Evolutionary conservation across 1,140 invertebrate species (phyloP), one percentile per base, ranked within the genome.

Genomic region (Drosophila prosaltans): DNA sequence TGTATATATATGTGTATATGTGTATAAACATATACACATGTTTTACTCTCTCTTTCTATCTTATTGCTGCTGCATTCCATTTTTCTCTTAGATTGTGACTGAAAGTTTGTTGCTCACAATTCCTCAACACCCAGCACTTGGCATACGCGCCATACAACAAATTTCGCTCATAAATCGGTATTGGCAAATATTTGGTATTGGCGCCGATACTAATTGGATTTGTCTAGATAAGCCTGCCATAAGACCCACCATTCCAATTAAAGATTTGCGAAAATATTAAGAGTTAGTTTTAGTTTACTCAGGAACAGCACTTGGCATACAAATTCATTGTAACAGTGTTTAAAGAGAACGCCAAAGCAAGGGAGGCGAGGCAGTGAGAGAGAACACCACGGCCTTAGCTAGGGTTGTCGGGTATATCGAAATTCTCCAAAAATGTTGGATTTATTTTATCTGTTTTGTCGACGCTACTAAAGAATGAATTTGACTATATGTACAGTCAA

Each of bases 81-180:
- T 55, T 59, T 21, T 60, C 41, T 63, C 60, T 51, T 51, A 4
- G 43, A 55, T 67, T 60, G 74, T 66, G 71, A 65, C 72, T 78
- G 40, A 65, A 58, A 61, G 71, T 74, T 82, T 74, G 76, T 80
- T 88, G 68, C 80, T 88, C 28, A 41, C 39, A 9, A 59, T 78
- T 88, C 71, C 83, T 88, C 75, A 65, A 62, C 80, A 75, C 90
- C 90, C 74, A 83, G 69, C 78, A 90, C 36, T 88, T 91, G 74
- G 73, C 90, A 91, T 90, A 82, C 77, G 90, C 73, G 66, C 65
- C 75, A 62, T 74, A 90, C 90, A 91, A 91, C 90, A 91, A 91
- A 82, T 78, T 75, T 75, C 28, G 73, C 72, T 84, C 85, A 86
- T 81, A 70, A 91, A 80, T 69, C 60, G 70, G 68, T 79, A 81